A percentile compares a stretch with the other conserved stretches of the same genome.
These are phyloP conservation scores for Diaprepes abbreviatus DNA, from an alignment of 2,888 invertebrate species.

Conservation along the genomic window DNA sequence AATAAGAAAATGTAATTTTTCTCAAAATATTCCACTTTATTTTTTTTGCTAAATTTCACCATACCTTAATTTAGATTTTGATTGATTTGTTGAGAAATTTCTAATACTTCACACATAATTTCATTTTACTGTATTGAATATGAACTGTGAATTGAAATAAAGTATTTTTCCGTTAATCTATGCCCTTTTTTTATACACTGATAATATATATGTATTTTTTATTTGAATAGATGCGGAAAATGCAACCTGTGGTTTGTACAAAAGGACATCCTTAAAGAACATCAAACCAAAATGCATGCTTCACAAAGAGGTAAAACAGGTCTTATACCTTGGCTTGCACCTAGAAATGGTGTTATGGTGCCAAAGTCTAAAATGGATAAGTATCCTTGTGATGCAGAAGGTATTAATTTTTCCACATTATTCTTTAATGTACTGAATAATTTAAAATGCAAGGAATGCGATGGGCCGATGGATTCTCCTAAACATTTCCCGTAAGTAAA, in stretches of 20 bases:
- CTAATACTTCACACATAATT: too few species aligned
- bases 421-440: slow-evolving; percentile 69
- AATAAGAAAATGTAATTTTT: too few species aligned
- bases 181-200: too few species aligned
- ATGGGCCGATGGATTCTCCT: slow-evolving; percentile 77
- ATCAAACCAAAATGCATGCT: slow-evolving; percentile 68
- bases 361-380: slow-evolving; percentile 65
- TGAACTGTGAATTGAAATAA: too few species aligned
- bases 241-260: slow-evolving; percentile 84
- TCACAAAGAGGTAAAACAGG: slow-evolving; percentile 62
- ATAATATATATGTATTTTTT: not conserved
- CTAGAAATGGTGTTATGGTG: slow-evolving; percentile 64
- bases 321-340: slow-evolving; percentile 61
- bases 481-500: slow-evolving; percentile 84
- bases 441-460: slow-evolving; percentile 82
- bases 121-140: too few species aligned
- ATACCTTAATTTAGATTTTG: too few species aligned
- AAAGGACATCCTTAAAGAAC: slow-evolving; percentile 75
- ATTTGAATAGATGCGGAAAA: slow-evolving; percentile 70
- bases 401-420: slow-evolving; percentile 66
- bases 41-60: too few species aligned
- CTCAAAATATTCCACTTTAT: too few species aligned
- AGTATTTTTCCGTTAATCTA: too few species aligned
- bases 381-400: slow-evolving; percentile 61
- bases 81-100: too few species aligned